A percentile compares a stretch with the other conserved stretches of the same genome.
Evolutionary conservation across 2,797 vertebrate genomes (phyloP).

Genomic region (Girardinus metallicus): DNA sequence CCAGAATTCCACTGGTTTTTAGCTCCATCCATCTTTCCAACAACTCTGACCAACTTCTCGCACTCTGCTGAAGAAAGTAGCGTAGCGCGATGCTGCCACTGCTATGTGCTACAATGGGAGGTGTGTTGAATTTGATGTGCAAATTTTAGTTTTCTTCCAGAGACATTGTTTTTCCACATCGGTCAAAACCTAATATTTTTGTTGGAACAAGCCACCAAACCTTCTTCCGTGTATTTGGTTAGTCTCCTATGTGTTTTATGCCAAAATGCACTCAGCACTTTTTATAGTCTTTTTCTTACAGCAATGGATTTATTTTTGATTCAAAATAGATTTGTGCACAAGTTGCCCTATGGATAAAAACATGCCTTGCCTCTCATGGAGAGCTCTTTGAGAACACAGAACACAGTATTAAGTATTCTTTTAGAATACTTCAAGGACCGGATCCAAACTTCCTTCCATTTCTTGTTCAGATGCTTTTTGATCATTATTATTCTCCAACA

Average conservation of each 20-base stretch:
- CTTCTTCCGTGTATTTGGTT: background rate
- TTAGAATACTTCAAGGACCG: background rate
- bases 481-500: background rate
- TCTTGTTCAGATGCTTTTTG: background rate
- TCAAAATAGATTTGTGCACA: background rate
- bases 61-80: background rate
- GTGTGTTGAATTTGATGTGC: background rate
- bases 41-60: background rate
- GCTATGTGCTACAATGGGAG: background rate
- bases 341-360: background rate
- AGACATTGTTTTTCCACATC: background rate
- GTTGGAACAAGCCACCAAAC: background rate
- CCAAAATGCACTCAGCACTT: background rate
- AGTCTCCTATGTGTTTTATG: background rate
- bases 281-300: background rate
- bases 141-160: background rate
- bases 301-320: background rate
- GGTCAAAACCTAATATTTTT: background rate
- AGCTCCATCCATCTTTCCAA: background rate
- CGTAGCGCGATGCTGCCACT: background rate
- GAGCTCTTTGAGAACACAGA: background rate
- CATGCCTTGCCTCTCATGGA: background rate
- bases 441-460: background rate
- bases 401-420: no score
- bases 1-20: background rate